A percentile compares a stretch with the other conserved stretches of the same genome.
phyloP scores from a whole-genome alignment of 2,888 invertebrate genomes.

The Petrolisthes manimaculis region DNA sequence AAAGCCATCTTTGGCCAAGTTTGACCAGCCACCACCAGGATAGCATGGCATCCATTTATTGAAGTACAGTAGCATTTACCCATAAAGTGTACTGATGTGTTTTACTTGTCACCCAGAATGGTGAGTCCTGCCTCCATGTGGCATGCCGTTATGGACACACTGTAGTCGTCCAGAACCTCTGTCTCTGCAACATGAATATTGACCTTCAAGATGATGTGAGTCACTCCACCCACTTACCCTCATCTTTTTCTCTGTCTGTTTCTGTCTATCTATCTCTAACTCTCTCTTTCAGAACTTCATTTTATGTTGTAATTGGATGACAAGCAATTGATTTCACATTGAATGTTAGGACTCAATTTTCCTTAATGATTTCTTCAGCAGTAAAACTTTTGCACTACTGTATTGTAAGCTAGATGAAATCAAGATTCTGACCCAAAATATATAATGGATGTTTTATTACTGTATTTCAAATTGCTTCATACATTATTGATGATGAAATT shows the following conservation, averaged over 20 bases:
- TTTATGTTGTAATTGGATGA: background rate
- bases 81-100: background rate
- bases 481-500: no score
- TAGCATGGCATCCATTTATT: no score
- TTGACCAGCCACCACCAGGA: no score
- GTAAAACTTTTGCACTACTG: no score
- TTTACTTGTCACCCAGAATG: slow-evolving; percentile 71
- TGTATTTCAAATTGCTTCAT: no score
- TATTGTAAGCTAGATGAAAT: no score
- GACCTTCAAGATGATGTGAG: slow-evolving; percentile 73
- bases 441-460: no score
- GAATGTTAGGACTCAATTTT: background rate
- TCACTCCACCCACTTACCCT: background rate
- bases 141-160: slow-evolving; percentile 74
- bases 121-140: slow-evolving; percentile 76
- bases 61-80: no score
- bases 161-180: slow-evolving; percentile 71
- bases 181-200: slow-evolving; percentile 70
- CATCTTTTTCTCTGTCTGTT: background rate
- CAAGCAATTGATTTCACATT: background rate
- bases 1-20: no score
- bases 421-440: no score
- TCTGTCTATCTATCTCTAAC: background rate
- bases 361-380: background rate
- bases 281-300: background rate